Percentiles rank a stretch among this genome's conserved stretches.
phyloP scores from a whole-genome alignment of 1,140 invertebrate species.

The Hypsibius dujardini region DNA sequence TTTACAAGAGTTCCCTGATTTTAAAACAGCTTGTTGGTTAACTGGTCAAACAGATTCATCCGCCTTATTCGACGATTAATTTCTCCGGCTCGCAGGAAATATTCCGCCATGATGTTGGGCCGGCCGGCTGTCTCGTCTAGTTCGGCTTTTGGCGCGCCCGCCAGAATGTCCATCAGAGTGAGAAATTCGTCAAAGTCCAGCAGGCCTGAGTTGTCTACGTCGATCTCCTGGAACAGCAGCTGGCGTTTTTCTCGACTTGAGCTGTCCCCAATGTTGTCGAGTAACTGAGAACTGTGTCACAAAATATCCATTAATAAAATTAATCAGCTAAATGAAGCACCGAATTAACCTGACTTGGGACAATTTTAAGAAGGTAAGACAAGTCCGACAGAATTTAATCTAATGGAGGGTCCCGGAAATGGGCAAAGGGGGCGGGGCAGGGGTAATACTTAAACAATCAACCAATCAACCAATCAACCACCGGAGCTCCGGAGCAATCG shows the following conservation, averaged over 20 bases:
- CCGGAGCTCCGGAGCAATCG: no score
- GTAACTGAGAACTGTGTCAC: constrained; percentile 1
- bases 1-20: no score
- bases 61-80: neutral
- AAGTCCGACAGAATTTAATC: no score
- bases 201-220: constrained; percentile 13
- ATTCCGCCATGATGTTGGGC: constrained; percentile 14
- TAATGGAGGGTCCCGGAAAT: no score
- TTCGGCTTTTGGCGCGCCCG: neutral
- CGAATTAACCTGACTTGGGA: no score
- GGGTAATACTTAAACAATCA: no score
- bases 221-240: constrained; percentile 13
- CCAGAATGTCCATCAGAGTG: constrained; percentile 12
- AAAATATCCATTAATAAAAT: neutral
- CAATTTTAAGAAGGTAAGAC: no score
- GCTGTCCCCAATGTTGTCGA: constrained; percentile 15
- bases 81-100: constrained; percentile 10
- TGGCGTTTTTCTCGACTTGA: constrained; percentile 4
- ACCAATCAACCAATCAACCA: no score
- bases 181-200: constrained; percentile 16
- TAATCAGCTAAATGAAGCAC: no score
- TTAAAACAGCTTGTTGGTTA: constrained; percentile 14
- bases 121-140: neutral
- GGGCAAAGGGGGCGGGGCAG: no score
- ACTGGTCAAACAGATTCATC: constrained; percentile 15